These are phyloP conservation scores for Zaprionus taronus DNA, from an alignment of 1,140 invertebrate species.

Conservation along the genomic window DNA sequence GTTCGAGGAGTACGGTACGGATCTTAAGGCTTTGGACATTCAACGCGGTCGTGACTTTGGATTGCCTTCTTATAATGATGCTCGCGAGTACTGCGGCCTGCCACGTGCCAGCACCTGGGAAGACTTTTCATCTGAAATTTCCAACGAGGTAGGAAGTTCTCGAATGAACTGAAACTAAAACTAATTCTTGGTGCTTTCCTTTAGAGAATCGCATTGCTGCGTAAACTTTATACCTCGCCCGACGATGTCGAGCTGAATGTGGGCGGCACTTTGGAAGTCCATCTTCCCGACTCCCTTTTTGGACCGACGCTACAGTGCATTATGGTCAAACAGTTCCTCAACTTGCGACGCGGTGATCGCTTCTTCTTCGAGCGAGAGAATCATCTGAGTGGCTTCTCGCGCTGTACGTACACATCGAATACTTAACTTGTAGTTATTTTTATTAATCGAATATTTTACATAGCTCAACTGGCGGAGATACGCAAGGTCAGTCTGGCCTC, in stretches of 20 bases:
- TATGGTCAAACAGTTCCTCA: slow-evolving; percentile 93
- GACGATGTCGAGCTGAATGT: slow-evolving; percentile 96
- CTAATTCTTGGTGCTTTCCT: slow-evolving; percentile 5
- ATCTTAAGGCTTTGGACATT: slow-evolving; percentile 93
- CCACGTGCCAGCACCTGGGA: slow-evolving; percentile 89
- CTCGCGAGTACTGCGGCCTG: slow-evolving; percentile 91
- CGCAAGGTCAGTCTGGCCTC: slow-evolving; percentile 92
- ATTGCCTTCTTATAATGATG: slow-evolving; percentile 92
- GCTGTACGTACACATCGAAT: slow-evolving; percentile 86
- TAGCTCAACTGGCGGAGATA: slow-evolving; percentile 94
- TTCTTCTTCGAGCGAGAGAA: slow-evolving; percentile 92
- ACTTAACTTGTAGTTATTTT: background rate
- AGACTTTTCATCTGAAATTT: slow-evolving; percentile 90
- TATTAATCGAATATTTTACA: slow-evolving; percentile 36
- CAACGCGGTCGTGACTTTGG: slow-evolving; percentile 95
- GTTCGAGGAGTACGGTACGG: slow-evolving; percentile 84
- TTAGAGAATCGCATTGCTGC: slow-evolving; percentile 68
- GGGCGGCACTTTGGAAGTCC: slow-evolving; percentile 91
- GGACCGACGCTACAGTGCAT: slow-evolving; percentile 97
- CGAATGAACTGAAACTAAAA: background rate
- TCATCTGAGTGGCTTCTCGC: slow-evolving; percentile 88
- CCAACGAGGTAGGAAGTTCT: slow-evolving; percentile 86
- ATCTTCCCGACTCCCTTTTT: slow-evolving; percentile 90
- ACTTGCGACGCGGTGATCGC: slow-evolving; percentile 91
- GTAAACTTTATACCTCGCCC: slow-evolving; percentile 82